Evolutionary conservation across 2,113 vertebrate species (phyloP).

Genomic region (Chitala chitala): DNA sequence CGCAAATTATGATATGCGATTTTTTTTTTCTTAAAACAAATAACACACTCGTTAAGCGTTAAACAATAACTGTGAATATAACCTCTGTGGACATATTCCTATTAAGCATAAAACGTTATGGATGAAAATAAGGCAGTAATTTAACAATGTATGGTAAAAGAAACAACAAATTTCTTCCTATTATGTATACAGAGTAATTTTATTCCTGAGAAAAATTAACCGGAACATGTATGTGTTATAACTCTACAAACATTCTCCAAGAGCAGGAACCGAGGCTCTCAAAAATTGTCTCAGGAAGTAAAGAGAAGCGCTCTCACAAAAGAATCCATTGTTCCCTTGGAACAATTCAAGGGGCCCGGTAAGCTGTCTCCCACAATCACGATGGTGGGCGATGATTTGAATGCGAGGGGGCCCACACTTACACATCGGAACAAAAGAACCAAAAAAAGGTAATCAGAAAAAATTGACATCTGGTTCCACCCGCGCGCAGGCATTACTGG

Average conservation of each 20-base stretch:
- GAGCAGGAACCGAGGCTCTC: slow-evolving; percentile 74
- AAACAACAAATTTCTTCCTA: slow-evolving; percentile 40
- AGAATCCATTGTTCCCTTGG: slow-evolving; percentile 73
- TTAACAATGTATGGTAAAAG: too few species aligned
- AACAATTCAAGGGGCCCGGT: slow-evolving; percentile 80
- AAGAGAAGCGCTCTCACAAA: slow-evolving; percentile 86
- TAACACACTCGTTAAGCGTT: background rate
- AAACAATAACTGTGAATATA: background rate
- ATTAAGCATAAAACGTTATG: too few species aligned
- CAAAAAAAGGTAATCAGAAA: slow-evolving; percentile 62
- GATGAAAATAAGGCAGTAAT: too few species aligned
- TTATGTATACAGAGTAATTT: too few species aligned
- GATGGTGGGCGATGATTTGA: slow-evolving; percentile 78
- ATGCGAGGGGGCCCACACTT: slow-evolving; percentile 73
- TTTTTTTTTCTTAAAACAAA: background rate
- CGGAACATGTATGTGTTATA: background rate
- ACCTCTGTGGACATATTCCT: background rate
- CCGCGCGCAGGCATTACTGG: slow-evolving; percentile 47
- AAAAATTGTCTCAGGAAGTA: slow-evolving; percentile 68
- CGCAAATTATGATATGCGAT: slow-evolving; percentile 25
- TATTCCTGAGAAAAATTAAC: too few species aligned
- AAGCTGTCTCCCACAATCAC: slow-evolving; percentile 82
- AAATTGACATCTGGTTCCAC: slow-evolving; percentile 54
- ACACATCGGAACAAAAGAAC: slow-evolving; percentile 55
- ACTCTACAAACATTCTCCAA: slow-evolving; percentile 86